Conservation (phyloP, 2,113 vertebrate species). For the Percina caprodes region DNA sequence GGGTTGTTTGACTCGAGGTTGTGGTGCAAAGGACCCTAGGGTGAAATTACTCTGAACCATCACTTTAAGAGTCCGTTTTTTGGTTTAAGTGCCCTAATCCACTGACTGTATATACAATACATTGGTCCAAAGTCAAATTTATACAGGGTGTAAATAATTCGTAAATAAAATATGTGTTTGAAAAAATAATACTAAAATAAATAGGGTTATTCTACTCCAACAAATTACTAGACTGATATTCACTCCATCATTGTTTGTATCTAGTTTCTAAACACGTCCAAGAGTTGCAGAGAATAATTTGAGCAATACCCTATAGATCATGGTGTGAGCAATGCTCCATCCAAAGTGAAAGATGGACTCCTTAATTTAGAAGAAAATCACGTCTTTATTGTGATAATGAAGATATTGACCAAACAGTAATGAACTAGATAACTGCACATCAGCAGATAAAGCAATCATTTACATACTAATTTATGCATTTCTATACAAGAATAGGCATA, state of each 20-base stretch:
- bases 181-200: background rate
- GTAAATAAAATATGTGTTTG: background rate
- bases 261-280: background rate
- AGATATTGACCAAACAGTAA: conserved; percentile 45
- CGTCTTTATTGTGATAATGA: conserved; percentile 48
- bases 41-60: no score
- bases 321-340: background rate
- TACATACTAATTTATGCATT: conserved; percentile 55
- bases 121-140: background rate
- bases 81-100: background rate
- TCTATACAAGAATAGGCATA: conserved; percentile 30
- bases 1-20: no score
- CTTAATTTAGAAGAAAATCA: conserved; percentile 24
- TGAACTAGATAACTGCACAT: conserved; percentile 48
- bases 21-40: no score
- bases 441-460: conserved; percentile 34
- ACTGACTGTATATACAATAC: background rate
- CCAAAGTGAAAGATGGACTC: background rate
- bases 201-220: background rate
- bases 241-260: background rate
- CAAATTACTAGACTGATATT: background rate
- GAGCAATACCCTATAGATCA: conserved; percentile 8
- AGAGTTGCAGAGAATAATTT: conserved; percentile 18
- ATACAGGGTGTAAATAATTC: background rate
- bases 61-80: background rate